Percentiles rank a stretch among this genome's conserved stretches.
Evolutionary conservation across 2,113 vertebrate species (phyloP).

Genomic region (Mustela nigripes): DNA sequence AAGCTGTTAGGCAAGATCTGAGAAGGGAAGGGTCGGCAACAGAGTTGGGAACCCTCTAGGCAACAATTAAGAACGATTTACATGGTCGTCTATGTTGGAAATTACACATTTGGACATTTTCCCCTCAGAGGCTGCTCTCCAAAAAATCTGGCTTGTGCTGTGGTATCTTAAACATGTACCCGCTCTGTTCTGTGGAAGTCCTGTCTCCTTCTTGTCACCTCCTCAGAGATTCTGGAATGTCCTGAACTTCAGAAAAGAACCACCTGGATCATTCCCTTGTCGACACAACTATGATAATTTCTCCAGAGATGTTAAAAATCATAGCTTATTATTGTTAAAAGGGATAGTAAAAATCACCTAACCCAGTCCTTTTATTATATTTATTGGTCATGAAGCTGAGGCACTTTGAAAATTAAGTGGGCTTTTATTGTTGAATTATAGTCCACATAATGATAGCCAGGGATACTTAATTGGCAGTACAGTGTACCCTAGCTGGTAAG

Average conservation of each 20-base stretch:
- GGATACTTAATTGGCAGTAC: background rate
- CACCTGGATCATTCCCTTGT: background rate
- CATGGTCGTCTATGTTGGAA: background rate
- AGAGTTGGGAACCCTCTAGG: background rate
- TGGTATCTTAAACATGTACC: background rate
- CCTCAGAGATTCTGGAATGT: background rate
- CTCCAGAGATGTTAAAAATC: slow-evolving; percentile 33
- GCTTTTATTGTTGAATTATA: background rate
- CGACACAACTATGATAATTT: background rate
- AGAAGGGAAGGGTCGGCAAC: background rate
- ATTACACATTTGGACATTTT: background rate
- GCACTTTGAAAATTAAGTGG: background rate
- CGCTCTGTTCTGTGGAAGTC: background rate
- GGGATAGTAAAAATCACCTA: background rate
- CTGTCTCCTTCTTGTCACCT: background rate
- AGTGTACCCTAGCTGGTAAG: background rate
- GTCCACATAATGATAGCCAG: background rate
- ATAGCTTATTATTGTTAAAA: background rate
- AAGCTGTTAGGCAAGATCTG: slow-evolving; percentile 27
- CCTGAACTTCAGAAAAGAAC: background rate
- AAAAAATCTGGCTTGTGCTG: background rate
- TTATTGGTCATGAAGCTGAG: slow-evolving; percentile 28
- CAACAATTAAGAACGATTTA: background rate
- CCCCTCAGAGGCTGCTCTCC: background rate
- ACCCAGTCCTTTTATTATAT: background rate